Evolutionary conservation across 1,140 invertebrate species (phyloP).

Genomic region (Littorina saxatilis): DNA sequence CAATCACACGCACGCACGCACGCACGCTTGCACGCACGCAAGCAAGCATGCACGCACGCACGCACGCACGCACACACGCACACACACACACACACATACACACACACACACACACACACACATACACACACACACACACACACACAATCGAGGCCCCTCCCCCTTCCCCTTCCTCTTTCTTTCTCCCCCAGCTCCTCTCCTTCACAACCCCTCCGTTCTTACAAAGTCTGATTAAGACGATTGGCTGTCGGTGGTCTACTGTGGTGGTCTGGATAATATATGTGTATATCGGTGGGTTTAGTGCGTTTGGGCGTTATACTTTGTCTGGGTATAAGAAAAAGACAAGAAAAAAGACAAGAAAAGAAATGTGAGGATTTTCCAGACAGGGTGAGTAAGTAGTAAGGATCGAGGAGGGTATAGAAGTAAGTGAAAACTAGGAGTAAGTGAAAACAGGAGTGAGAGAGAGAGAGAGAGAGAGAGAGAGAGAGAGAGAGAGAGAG

Average conservation of each 20-base stretch:
- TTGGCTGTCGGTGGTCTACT: too few relatives aligned
- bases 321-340: neutral
- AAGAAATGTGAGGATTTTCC: neutral
- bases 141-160: neutral
- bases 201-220: neutral
- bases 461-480: slow-evolving; percentile 17
- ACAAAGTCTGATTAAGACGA: too few relatives aligned
- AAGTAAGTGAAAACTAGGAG: neutral
- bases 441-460: neutral
- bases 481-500: slow-evolving; percentile 8
- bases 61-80: neutral
- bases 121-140: too few relatives aligned
- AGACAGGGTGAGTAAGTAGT: neutral
- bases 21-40: neutral
- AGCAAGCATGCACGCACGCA: neutral
- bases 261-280: too few relatives aligned
- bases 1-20: neutral
- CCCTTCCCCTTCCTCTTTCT: too few relatives aligned
- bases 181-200: too few relatives aligned
- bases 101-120: neutral
- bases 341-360: neutral
- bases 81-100: neutral
- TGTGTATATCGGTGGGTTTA: too few relatives aligned
- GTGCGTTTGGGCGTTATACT: too few relatives aligned
- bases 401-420: neutral